Evolutionary conservation across 1,140 invertebrate genomes (phyloP).

Genomic region (Onthophagus taurus): DNA sequence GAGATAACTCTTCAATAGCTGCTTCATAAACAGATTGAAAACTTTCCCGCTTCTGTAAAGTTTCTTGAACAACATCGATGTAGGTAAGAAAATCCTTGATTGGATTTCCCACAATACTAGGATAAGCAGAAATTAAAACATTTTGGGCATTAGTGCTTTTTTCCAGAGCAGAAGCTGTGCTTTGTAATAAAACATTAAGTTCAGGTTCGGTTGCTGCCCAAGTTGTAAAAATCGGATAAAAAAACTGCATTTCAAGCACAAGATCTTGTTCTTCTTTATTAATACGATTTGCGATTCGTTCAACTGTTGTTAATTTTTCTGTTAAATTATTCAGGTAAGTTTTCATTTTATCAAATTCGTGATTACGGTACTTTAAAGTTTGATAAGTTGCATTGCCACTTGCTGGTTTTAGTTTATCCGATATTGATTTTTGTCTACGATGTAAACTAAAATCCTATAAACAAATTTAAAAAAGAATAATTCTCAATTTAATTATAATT

Average conservation of each 20-base stretch:
- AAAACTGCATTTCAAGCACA: slow-evolving; percentile 43
- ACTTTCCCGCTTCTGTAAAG: slow-evolving; percentile 54
- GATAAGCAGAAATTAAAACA: slow-evolving; percentile 41
- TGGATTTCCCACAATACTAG: slow-evolving; percentile 39
- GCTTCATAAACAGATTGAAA: slow-evolving; percentile 61
- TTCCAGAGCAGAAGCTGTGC: slow-evolving; percentile 41
- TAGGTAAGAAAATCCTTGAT: slow-evolving; percentile 62
- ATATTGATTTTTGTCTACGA: slow-evolving; percentile 50
- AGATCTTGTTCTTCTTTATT: slow-evolving; percentile 56
- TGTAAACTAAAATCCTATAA: slow-evolving; percentile 55
- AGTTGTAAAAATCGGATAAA: slow-evolving; percentile 46
- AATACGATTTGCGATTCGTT: slow-evolving; percentile 56
- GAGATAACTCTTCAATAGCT: slow-evolving; percentile 54
- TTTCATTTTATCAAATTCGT: slow-evolving; percentile 55
- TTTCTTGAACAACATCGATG: slow-evolving; percentile 58
- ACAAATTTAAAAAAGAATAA: neutral
- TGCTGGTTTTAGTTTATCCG: slow-evolving; percentile 39
- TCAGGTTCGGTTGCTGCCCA: slow-evolving; percentile 47
- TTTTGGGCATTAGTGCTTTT: slow-evolving; percentile 42
- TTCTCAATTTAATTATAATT: neutral
- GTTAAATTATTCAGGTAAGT: slow-evolving; percentile 53
- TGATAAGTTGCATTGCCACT: slow-evolving; percentile 29
- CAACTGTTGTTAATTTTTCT: slow-evolving; percentile 55
- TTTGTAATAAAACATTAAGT: slow-evolving; percentile 40
- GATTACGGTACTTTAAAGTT: slow-evolving; percentile 47